A percentile compares a stretch with the other conserved stretches of the same genome.
phyloP scores from a whole-genome alignment of 1,140 invertebrate species.

The Antheraea pernyi region DNA sequence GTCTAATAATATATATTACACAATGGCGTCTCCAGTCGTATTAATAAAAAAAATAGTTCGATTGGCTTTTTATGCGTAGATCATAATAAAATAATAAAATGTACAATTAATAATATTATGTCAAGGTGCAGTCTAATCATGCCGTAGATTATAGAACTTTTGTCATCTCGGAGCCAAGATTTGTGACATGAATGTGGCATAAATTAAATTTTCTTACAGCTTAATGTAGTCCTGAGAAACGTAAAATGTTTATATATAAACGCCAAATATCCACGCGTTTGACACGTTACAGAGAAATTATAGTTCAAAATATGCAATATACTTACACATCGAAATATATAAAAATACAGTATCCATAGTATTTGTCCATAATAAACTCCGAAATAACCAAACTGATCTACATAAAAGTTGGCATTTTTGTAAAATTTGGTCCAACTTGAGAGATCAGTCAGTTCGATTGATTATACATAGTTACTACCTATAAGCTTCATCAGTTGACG shows the following conservation, averaged over 20 bases:
- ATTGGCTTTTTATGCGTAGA: neutral
- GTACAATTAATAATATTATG: neutral
- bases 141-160: neutral
- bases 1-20: constrained; percentile 12
- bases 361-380: too few relatives aligned
- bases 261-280: neutral
- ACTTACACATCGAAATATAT: neutral
- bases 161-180: neutral
- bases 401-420: too few relatives aligned
- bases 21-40: neutral
- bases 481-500: too few relatives aligned
- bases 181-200: neutral
- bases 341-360: too few relatives aligned
- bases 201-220: neutral
- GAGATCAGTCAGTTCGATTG: too few relatives aligned
- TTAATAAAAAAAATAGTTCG: neutral
- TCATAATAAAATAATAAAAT: neutral
- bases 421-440: too few relatives aligned
- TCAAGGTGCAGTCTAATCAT: neutral
- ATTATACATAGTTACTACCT: too few relatives aligned
- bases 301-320: neutral
- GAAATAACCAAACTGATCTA: too few relatives aligned
- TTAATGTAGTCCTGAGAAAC: neutral
- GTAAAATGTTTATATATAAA: neutral
- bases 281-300: neutral